phyloP scores from a whole-genome alignment of 2,113 vertebrate species.

The Rynchops niger region DNA sequence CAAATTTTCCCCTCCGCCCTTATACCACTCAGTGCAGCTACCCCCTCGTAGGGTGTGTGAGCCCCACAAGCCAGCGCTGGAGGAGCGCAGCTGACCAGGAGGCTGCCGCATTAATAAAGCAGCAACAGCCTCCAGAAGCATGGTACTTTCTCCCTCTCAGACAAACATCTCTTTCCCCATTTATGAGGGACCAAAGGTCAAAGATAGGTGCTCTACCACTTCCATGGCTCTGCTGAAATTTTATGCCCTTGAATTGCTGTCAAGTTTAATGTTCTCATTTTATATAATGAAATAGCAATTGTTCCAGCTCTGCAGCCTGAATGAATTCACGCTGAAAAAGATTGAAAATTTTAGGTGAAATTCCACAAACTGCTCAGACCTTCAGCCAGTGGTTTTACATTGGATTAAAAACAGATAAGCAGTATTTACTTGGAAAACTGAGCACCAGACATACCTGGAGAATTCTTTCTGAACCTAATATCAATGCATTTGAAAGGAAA shows the following conservation, averaged over 20 bases:
- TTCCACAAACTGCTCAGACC: slow-evolving; percentile 8
- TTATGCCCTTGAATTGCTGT: slow-evolving; percentile 43
- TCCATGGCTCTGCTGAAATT: not conserved
- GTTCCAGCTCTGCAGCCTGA: not conserved
- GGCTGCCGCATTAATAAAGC: not conserved
- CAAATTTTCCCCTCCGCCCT: not conserved
- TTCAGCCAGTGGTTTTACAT: not conserved
- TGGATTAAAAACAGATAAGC: slow-evolving; percentile 23
- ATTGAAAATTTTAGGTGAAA: not conserved
- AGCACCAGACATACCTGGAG: slow-evolving; percentile 4
- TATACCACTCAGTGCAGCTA: not conserved
- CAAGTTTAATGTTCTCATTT: slow-evolving; percentile 29
- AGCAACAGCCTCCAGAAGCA: not conserved
- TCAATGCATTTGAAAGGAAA: slow-evolving; percentile 36
- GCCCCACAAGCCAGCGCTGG: not conserved
- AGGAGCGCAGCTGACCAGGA: not conserved
- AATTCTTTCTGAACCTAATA: slow-evolving; percentile 46
- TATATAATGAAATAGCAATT: slow-evolving; percentile 4
- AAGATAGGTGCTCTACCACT: slow-evolving; percentile 15
- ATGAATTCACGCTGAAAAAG: not conserved
- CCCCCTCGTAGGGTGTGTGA: not conserved
- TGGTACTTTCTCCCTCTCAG: not conserved
- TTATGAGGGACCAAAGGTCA: slow-evolving; percentile 15
- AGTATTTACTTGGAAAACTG: slow-evolving; percentile 37
- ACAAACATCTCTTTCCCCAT: slow-evolving; percentile 21